Conservation (phyloP, 2,888 invertebrate species). For the Patella caerulea region DNA sequence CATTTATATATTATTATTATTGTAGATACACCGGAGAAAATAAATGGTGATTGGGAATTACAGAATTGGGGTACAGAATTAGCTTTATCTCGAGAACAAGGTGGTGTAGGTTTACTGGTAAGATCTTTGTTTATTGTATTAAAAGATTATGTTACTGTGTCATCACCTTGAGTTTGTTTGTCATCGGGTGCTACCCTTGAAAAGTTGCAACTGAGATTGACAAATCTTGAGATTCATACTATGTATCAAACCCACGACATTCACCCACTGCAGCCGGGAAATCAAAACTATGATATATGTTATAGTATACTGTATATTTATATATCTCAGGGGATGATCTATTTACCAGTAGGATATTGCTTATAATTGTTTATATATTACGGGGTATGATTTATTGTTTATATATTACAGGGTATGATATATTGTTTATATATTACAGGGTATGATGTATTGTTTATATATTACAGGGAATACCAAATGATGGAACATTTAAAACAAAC, state of each 20-base stretch:
- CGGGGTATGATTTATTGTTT: background rate
- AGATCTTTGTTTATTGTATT: background rate
- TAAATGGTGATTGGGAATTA: slow-evolving; percentile 60
- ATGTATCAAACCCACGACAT: no score
- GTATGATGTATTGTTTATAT: background rate
- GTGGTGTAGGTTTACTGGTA: slow-evolving; percentile 59
- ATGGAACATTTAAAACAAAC: slow-evolving; percentile 45
- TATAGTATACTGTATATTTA: no score
- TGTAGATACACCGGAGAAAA: slow-evolving; percentile 65
- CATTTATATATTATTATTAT: no score
- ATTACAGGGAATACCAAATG: slow-evolving; percentile 56
- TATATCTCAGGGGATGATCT: no score
- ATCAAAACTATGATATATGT: no score
- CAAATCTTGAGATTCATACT: no score
- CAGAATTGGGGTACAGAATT: slow-evolving; percentile 70
- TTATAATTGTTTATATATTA: background rate
- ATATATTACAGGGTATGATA: background rate
- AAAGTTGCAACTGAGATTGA: background rate
- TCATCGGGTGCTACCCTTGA: background rate
- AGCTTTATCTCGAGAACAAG: slow-evolving; percentile 43
- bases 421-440: background rate
- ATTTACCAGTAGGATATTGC: no score
- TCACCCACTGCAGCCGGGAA: no score
- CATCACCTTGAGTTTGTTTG: background rate
- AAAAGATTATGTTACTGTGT: background rate